Conservation (phyloP, 2,113 vertebrate genomes). For the Gambusia holbrooki region DNA sequence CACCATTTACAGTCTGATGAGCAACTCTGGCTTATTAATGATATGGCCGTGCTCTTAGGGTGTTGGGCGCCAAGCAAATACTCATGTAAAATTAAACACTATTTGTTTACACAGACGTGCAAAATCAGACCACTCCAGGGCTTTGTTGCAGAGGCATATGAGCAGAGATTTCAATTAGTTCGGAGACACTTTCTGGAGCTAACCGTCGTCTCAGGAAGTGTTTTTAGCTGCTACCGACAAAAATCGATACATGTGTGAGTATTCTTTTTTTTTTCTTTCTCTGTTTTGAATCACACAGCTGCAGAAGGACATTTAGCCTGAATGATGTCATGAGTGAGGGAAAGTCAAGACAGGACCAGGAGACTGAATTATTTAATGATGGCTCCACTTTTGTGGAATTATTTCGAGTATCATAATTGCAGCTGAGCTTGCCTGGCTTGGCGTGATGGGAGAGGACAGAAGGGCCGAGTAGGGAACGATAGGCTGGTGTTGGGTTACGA, state of each 20-base stretch:
- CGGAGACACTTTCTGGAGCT: conserved; percentile 34
- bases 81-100: conserved; percentile 78
- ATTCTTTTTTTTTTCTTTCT: neutral
- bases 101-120: conserved; percentile 74
- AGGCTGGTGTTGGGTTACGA: conserved; percentile 89
- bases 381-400: conserved; percentile 92
- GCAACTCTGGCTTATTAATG: conserved; percentile 79
- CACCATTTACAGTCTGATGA: conserved; percentile 77
- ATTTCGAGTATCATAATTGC: conserved; percentile 94
- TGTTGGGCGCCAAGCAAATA: conserved; percentile 75
- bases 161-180: conserved; percentile 36
- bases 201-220: conserved; percentile 30
- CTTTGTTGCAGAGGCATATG: conserved; percentile 48
- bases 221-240: conserved; percentile 32
- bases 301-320: conserved; percentile 83
- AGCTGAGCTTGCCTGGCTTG: conserved; percentile 84
- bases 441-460: conserved; percentile 63
- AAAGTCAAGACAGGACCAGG: conserved; percentile 85
- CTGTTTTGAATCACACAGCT: conserved; percentile 64
- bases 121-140: conserved; percentile 63
- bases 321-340: conserved; percentile 84
- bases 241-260: conserved; percentile 36
- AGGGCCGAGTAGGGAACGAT: conserved; percentile 89
- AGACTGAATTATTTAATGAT: conserved; percentile 89
- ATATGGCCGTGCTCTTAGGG: conserved; percentile 71